These are phyloP conservation scores for Willisornis vidua DNA, from an alignment of 2,113 vertebrate species.

Conservation along the genomic window DNA sequence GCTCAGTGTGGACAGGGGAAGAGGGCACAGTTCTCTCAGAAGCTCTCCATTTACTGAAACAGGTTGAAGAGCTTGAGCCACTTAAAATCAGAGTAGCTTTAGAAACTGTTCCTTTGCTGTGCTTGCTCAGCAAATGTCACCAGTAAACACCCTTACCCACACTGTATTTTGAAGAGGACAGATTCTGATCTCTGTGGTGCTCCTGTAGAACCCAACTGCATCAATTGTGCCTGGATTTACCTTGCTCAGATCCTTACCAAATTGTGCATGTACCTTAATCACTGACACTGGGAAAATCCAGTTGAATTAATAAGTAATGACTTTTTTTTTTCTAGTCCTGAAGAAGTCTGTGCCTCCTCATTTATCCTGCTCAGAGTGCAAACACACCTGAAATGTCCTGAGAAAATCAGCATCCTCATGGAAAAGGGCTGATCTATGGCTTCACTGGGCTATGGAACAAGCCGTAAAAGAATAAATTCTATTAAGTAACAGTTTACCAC, in stretches of 20 bases:
- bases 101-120: not conserved
- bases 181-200: not conserved
- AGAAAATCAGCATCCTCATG: not conserved
- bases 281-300: not conserved
- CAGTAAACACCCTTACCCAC: not conserved
- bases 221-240: not conserved
- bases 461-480: not conserved
- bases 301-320: not conserved
- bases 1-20: not conserved
- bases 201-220: not conserved
- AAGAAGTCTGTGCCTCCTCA: not conserved
- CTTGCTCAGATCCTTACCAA: not conserved
- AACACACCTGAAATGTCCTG: not conserved
- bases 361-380: not conserved
- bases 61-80: constrained; percentile 31
- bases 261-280: not conserved
- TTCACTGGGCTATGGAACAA: not conserved
- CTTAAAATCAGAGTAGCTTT: constrained; percentile 33
- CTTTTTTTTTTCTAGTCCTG: not conserved
- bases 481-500: not conserved
- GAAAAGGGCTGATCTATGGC: not conserved
- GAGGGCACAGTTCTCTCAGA: constrained; percentile 12
- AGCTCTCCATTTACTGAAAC: constrained; percentile 27
- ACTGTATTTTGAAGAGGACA: not conserved
- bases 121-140: not conserved